Base-by-base conservation (phyloP, 1,140 invertebrate species). In the Aphidius gifuensis region DNA sequence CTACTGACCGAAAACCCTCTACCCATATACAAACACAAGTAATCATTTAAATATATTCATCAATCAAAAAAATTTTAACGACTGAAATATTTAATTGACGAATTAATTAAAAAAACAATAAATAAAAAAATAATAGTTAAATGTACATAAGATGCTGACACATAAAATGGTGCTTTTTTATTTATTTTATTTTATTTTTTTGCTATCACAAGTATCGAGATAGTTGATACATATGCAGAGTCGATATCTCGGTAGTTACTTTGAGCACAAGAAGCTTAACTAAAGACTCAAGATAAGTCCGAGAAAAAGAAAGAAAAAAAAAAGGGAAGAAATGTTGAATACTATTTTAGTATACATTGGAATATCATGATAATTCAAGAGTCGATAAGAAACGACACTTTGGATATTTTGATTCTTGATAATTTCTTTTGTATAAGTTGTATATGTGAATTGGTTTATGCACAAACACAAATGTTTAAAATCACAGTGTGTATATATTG, bases 201-300 rank as follows among this genome's bases (percentile, higher is more conserved):
- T 8, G 6, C 11, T 50, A 50, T 50, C 23, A 21, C 2, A 50
- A 21, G 6, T 50, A 50, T 32, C 48, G 4, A 4, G n/a, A 16
- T 9, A 21, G 23, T 46, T 49, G 71, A 76, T 79, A 74, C 76
- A 77, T 78, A 79, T 77, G 75, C 74, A 79, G 74, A 78, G 68
- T 73, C 75, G 76, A 74, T 80, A 80, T 79, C 78, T 75, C 54
- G 21, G 68, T n/a, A 71, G 71, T 74, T 73, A 69, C 74, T 77
- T 77, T 72, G 77, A 73, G 74, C 71, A 44, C 42, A 68, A 60
- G 54, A 61, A 74, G 77, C 76, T 80, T 79, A 79, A 71, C 58
- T 42, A 60, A 56, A 64, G 67, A 46, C 67, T 65, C 62, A 55
- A 75, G 76, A 79, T 79, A 80, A 78, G 73, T 69, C 66, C 70